Conservation (phyloP, 2,113 vertebrate species). For the Burhinus oedicnemus region DNA sequence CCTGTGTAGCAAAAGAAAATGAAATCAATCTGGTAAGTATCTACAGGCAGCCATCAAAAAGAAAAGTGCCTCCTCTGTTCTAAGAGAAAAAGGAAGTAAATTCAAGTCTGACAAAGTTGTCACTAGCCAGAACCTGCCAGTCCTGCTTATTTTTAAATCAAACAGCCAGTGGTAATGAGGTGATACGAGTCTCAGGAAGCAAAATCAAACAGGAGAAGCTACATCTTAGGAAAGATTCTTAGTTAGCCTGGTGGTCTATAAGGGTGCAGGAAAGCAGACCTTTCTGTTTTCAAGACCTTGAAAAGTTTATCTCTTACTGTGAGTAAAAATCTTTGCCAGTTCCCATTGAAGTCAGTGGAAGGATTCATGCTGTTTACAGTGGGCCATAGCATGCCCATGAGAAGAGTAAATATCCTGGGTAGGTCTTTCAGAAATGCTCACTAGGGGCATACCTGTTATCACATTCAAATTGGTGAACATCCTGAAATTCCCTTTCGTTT, state of each 20-base stretch:
- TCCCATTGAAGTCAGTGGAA: not conserved
- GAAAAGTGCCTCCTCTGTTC: conserved; percentile 50
- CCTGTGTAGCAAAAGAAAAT: conserved; percentile 30
- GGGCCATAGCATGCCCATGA: not conserved
- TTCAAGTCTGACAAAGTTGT: conserved; percentile 42
- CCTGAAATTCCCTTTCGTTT: not conserved
- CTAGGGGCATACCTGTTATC: not conserved
- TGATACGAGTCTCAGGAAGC: conserved; percentile 17
- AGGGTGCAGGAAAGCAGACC: not conserved
- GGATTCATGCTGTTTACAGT: not conserved
- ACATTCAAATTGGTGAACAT: not conserved
- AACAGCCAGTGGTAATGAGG: conserved; percentile 6
- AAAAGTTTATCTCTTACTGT: not conserved
- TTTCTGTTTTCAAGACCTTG: conserved; percentile 12
- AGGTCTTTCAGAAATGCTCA: not conserved
- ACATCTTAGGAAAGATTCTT: not conserved
- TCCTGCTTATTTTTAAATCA: conserved; percentile 52
- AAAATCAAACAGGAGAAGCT: conserved; percentile 40
- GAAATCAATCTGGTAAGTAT: conserved; percentile 50
- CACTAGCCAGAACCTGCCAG: conserved; percentile 18
- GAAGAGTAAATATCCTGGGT: not conserved
- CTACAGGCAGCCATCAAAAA: conserved; percentile 37
- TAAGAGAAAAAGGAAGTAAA: conserved; percentile 27
- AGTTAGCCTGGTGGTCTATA: not conserved
- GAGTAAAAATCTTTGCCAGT: not conserved